Evolutionary conservation across 2,113 vertebrate genomes (phyloP).

Genomic region (Zosterops lateralis): DNA sequence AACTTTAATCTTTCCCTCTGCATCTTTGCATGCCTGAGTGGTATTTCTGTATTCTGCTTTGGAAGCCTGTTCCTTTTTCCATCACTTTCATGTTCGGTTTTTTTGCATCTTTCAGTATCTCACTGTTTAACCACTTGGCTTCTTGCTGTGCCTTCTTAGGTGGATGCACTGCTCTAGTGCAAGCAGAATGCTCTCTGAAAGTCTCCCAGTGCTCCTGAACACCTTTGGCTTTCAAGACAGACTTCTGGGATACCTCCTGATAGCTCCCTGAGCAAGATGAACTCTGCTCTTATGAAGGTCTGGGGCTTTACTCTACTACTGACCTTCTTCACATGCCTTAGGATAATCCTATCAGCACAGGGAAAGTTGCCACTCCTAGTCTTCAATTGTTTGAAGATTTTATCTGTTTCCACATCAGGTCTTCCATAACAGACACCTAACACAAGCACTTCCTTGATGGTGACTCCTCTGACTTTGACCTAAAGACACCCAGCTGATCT

Average conservation of each 20-base stretch:
- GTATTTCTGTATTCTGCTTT: neutral
- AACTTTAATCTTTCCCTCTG: neutral
- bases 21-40: neutral
- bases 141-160: neutral
- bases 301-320: neutral
- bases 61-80: constrained; percentile 1
- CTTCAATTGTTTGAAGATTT: neutral
- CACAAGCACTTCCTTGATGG: neutral
- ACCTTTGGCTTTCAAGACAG: neutral
- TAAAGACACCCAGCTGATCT: neutral
- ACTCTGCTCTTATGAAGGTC: neutral
- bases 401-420: neutral
- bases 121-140: neutral
- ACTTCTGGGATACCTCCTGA: neutral
- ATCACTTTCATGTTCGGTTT: neutral
- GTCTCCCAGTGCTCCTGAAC: neutral
- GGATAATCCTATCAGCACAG: neutral
- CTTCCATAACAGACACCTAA: neutral
- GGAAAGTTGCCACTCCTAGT: neutral
- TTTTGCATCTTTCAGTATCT: neutral
- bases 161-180: neutral
- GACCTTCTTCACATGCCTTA: neutral
- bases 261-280: neutral
- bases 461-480: neutral
- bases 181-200: neutral